Base-by-base conservation (phyloP, 2,888 invertebrate species). In the Nebria salina region DNA sequence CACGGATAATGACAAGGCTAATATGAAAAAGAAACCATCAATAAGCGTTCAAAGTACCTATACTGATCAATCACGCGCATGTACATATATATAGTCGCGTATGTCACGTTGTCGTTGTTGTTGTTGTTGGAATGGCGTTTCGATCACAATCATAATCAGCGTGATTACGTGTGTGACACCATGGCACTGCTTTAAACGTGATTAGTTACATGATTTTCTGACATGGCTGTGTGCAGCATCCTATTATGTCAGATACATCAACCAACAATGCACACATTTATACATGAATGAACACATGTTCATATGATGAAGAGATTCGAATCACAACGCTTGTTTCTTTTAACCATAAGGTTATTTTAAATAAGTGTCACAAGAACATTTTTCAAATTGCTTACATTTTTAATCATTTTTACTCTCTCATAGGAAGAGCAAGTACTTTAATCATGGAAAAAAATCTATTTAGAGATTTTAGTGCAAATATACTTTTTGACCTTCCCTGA, bases 101-200 rank as follows among this genome's bases (percentile, higher is more conserved):
- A 54, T 54, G 54, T 54, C 54, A 54, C 54, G 54, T 54, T 54
- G 34, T 34, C 1, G 1, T 54, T 54, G 54, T 54, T 11, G 8
- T 54, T 8, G 54, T 54, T 11, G 7, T 11, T 8, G 7, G 54
- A 7, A 54, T 54, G 54, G 7, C 54, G 54, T 54, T 54, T 54
- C 54, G 54, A 54, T 54, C 54, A 54, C 54, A 54, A 54, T 54
- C 54, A 54, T 54, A 8, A 54, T 54, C 54, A 54, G 54, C 54
- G 54, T 54, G 54, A 54, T 54, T 54, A 2, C 54, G 54, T 54
- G 54, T 54, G 54, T 54, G 43, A 43, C 43, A 54, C 13, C 54
- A 54, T 54, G 54, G 54, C 54, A 54, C 43, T 54, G 54, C 54
- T 54, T 54, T 54, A 54, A 54, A 54, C 54, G 54, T 54, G 54